These are phyloP conservation scores for Sebastes goodei DNA, from an alignment of 2,797 vertebrate genomes.

Conservation along the genomic window DNA sequence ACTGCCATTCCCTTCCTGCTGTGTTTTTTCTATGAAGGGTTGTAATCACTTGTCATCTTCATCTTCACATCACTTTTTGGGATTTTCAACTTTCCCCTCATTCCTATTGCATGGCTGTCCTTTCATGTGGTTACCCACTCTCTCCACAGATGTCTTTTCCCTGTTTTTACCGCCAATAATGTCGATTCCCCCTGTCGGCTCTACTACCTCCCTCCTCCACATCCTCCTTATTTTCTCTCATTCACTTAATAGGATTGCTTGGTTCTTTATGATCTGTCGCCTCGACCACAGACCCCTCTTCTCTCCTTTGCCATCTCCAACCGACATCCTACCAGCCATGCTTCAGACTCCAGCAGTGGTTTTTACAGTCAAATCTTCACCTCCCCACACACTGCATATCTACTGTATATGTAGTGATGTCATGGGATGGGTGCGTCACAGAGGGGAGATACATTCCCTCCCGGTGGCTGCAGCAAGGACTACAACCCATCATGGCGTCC, in stretches of 20 bases:
- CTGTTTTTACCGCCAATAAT: conserved; percentile 43
- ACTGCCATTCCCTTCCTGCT: not conserved
- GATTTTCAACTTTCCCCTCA: conserved; percentile 17
- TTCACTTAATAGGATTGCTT: conserved; percentile 49
- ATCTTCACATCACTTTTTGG: not conserved
- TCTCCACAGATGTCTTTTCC: conserved; percentile 53
- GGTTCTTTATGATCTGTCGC: conserved; percentile 38
- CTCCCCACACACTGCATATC: not conserved
- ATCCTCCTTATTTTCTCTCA: conserved; percentile 37
- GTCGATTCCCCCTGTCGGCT: conserved; percentile 16
- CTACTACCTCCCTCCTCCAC: conserved; percentile 15
- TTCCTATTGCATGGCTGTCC: not conserved
- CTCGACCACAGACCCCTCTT: conserved; percentile 48
- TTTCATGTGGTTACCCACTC: conserved; percentile 44
- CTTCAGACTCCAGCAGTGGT: conserved; percentile 31
- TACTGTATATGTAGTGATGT: not conserved
- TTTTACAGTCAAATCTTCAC: conserved; percentile 37
- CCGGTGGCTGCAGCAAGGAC: too few species aligned
- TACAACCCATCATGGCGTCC: too few species aligned
- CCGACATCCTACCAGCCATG: not conserved
- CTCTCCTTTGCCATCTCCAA: conserved; percentile 18
- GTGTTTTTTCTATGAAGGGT: conserved; percentile 13
- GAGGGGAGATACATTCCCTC: too few species aligned
- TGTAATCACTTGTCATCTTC: conserved; percentile 26
- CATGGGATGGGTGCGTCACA: too few species aligned